These are phyloP conservation scores for Ctenodactylus gundi DNA, from an alignment of 2,113 vertebrate species.

Conservation along the genomic window DNA sequence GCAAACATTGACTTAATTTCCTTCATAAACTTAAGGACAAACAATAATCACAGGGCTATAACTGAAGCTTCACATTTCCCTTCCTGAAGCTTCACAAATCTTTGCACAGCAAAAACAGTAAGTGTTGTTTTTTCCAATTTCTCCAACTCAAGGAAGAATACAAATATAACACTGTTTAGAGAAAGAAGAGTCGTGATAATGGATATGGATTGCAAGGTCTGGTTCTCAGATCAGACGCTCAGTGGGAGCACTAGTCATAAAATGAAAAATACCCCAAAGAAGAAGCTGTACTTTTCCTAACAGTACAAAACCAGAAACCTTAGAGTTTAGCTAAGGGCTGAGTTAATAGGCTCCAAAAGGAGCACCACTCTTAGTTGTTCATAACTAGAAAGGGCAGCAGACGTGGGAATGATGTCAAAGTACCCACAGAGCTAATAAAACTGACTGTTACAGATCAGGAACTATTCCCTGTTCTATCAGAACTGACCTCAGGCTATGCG, in stretches of 20 bases:
- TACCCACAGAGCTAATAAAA: not conserved
- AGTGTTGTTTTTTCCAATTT: not conserved
- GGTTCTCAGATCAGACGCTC: constrained; percentile 6
- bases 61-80: constrained; percentile 42
- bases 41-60: constrained; percentile 36
- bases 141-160: not conserved
- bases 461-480: not conserved
- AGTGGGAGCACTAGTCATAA: not conserved
- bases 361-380: not conserved
- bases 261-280: constrained; percentile 27
- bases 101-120: constrained; percentile 37
- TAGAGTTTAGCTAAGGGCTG: not conserved
- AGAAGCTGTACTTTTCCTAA: not conserved
- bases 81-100: constrained; percentile 30
- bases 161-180: not conserved
- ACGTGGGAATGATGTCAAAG: accelerated
- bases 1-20: constrained; percentile 35
- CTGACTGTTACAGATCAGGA: not conserved
- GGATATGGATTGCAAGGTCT: not conserved
- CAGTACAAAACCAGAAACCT: not conserved
- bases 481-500: no score
- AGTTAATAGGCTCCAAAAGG: not conserved
- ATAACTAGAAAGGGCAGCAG: not conserved
- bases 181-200: not conserved
- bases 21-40: constrained; percentile 49